Evolutionary conservation across 2,797 vertebrate species (phyloP).

Genomic region (Ctenopoma multispine): DNA sequence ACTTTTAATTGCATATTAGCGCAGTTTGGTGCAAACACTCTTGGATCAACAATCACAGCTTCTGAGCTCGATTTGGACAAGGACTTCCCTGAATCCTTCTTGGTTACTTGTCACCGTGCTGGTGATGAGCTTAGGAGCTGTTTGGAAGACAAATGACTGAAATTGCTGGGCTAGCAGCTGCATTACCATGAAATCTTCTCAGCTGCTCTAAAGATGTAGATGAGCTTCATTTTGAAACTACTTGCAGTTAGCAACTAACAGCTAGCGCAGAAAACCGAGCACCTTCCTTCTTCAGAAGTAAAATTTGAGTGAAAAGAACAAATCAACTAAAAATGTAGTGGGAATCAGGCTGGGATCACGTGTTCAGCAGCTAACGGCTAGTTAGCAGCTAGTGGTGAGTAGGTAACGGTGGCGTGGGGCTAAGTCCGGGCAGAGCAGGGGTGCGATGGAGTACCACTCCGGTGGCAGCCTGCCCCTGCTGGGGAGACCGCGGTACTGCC

Average conservation of each 20-base stretch:
- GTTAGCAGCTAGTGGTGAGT: slow-evolving; percentile 48
- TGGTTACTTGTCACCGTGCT: neutral
- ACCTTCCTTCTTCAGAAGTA: neutral
- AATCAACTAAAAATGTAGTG: slow-evolving; percentile 61
- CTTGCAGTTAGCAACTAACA: slow-evolving; percentile 6
- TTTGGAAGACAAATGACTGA: neutral
- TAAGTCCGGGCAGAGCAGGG: slow-evolving; percentile 70
- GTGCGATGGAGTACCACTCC: slow-evolving; percentile 87
- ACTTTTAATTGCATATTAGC: neutral
- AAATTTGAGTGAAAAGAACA: neutral
- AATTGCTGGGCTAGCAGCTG: neutral
- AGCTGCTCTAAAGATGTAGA: slow-evolving; percentile 55
- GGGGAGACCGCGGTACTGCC: slow-evolving; percentile 90
- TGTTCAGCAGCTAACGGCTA: slow-evolving; percentile 44
- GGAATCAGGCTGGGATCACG: neutral
- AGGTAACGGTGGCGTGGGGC: slow-evolving; percentile 58
- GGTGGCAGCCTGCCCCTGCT: slow-evolving; percentile 87
- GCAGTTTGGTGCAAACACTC: neutral
- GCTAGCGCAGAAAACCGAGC: neutral
- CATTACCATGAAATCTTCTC: neutral
- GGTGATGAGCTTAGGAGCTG: neutral
- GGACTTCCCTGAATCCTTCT: neutral
- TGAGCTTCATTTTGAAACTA: neutral
- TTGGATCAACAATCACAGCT: neutral
- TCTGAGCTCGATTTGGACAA: too few species aligned